phyloP scores from a whole-genome alignment of 2,113 vertebrate genomes.

The Malurus cyaneus region DNA sequence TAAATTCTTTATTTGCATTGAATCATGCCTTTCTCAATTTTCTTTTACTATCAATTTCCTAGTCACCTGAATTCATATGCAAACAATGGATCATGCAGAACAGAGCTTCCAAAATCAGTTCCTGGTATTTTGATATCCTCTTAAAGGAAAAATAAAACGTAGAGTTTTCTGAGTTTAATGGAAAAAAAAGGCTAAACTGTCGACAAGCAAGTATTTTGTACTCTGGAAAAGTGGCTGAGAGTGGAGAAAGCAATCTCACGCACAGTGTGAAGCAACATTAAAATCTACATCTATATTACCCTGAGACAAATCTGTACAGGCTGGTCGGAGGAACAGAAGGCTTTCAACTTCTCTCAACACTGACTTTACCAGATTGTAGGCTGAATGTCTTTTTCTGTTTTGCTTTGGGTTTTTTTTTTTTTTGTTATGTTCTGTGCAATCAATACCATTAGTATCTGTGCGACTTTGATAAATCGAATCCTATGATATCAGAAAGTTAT shows the following conservation, averaged over 20 bases:
- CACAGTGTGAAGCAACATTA: conserved; percentile 39
- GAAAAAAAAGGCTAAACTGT: background rate
- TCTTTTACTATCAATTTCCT: background rate
- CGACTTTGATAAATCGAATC: background rate
- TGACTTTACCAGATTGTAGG: background rate
- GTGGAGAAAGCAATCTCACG: background rate
- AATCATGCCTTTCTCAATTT: background rate
- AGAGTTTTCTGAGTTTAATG: background rate
- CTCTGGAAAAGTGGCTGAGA: background rate
- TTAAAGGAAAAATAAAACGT: background rate
- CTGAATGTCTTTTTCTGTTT: background rate
- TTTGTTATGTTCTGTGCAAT: background rate
- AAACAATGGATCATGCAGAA: background rate
- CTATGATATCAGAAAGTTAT: background rate
- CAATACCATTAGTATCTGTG: background rate
- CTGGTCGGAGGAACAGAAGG: background rate
- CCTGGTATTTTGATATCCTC: background rate
- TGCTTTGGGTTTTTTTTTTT: background rate
- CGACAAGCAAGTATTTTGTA: background rate
- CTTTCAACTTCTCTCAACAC: background rate
- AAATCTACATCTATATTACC: background rate
- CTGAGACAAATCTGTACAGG: background rate
- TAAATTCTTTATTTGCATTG: background rate
- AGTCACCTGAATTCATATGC: background rate
- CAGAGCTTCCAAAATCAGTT: background rate